A percentile compares a stretch with the other conserved stretches of the same genome.
phyloP scores from a whole-genome alignment of 2,113 vertebrate genomes.

The Cheilinus undulatus region DNA sequence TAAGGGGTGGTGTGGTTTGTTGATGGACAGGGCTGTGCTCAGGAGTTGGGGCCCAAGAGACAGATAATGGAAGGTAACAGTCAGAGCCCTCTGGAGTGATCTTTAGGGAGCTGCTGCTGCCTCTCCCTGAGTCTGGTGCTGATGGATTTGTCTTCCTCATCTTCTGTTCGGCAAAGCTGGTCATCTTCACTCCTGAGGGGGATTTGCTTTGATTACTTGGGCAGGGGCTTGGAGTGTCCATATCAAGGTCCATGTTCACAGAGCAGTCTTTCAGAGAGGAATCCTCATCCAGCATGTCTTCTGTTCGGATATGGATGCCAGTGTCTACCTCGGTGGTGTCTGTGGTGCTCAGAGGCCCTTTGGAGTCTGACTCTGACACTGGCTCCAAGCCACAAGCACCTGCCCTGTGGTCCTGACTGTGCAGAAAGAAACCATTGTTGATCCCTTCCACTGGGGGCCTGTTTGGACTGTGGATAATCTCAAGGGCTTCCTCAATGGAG shows the following conservation, averaged over 20 bases:
- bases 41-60: slow-evolving; percentile 91
- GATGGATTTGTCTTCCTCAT: slow-evolving; percentile 90
- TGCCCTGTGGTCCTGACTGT: slow-evolving; percentile 84
- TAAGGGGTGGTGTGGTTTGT: slow-evolving; percentile 49
- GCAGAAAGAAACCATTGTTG: slow-evolving; percentile 94
- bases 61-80: slow-evolving; percentile 89
- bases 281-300: slow-evolving; percentile 97
- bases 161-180: slow-evolving; percentile 97
- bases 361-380: slow-evolving; percentile 86
- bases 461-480: slow-evolving; percentile 91
- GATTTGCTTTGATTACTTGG: slow-evolving; percentile 90
- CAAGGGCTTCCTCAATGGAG: slow-evolving; percentile 93
- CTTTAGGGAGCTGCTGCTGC: slow-evolving; percentile 89
- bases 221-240: slow-evolving; percentile 92
- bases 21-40: slow-evolving; percentile 86
- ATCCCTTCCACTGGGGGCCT: slow-evolving; percentile 84
- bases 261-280: slow-evolving; percentile 96
- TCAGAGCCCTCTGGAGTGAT: slow-evolving; percentile 96
- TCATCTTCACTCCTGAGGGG: slow-evolving; percentile 92
- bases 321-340: slow-evolving; percentile 95
- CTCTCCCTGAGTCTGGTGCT: slow-evolving; percentile 84
- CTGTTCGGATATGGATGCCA: slow-evolving; percentile 93
- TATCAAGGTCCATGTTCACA: slow-evolving; percentile 94
- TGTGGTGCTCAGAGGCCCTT: slow-evolving; percentile 86
- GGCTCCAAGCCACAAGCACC: slow-evolving; percentile 78